Evolutionary conservation across 2,888 invertebrate species (phyloP).

Genomic region (Noctua janthe): DNA sequence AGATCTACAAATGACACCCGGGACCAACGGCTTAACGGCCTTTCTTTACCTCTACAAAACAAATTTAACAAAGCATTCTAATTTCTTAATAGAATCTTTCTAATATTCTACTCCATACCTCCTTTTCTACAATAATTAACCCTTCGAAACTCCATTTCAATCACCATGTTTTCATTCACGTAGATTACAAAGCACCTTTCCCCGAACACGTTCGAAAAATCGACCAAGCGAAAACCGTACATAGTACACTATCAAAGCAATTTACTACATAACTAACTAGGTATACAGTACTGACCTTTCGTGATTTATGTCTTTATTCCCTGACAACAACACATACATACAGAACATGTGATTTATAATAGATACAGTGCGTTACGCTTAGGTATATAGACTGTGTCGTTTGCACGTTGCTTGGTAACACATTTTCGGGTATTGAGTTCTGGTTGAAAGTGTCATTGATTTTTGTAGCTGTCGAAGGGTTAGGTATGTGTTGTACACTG

Average conservation of each 20-base stretch:
- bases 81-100: not conserved
- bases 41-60: not conserved
- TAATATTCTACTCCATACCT: not conserved
- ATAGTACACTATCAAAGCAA: conserved; percentile 50
- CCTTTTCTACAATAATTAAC: not conserved
- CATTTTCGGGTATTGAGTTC: conserved; percentile 68
- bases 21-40: too few relatives aligned
- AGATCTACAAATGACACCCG: too few relatives aligned
- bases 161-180: not conserved
- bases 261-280: conserved; percentile 46
- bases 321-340: conserved; percentile 71
- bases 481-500: not conserved
- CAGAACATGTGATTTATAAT: conserved; percentile 76
- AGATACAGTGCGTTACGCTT: conserved; percentile 73
- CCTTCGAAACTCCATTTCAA: not conserved
- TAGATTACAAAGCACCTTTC: conserved; percentile 2
- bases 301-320: conserved; percentile 74
- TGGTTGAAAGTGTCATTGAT: conserved; percentile 56
- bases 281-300: conserved; percentile 67
- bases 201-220: conserved; percentile 21
- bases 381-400: conserved; percentile 67
- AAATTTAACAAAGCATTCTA: not conserved
- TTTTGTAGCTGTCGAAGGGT: conserved; percentile 44
- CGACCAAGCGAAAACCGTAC: conserved; percentile 48
- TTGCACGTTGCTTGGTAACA: conserved; percentile 76